Conservation (phyloP, 2,888 invertebrate species). For the Callimorpha dominula region DNA sequence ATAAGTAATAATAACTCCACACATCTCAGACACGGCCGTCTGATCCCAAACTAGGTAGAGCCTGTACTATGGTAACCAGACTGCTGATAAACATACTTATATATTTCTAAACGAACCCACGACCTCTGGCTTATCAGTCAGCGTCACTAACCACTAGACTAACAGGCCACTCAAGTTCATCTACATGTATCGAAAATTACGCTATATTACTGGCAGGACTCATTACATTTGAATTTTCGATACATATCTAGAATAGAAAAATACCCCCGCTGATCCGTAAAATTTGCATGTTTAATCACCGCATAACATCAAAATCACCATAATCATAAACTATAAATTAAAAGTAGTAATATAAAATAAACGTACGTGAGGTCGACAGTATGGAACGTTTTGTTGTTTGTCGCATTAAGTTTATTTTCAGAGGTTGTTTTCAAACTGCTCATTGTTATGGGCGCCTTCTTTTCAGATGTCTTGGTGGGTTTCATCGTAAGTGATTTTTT, state of each 20-base stretch:
- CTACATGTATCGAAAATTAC: too few species aligned
- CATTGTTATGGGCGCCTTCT: not conserved
- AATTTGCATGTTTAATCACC: not conserved
- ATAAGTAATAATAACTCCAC: too few species aligned
- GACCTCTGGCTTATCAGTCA: too few species aligned
- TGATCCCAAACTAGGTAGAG: too few species aligned
- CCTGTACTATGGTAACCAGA: too few species aligned
- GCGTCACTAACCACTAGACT: too few species aligned
- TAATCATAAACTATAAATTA: not conserved
- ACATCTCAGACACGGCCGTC: too few species aligned
- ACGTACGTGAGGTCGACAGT: slow-evolving; percentile 44
- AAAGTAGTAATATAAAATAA: not conserved
- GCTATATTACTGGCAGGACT: too few species aligned
- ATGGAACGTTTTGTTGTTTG: not conserved
- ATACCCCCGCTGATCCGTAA: not conserved
- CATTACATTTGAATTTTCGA: not conserved
- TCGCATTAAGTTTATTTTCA: not conserved
- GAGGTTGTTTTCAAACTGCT: slow-evolving; percentile 4
- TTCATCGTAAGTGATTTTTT: not conserved
- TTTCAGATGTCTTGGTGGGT: not conserved
- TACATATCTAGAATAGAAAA: not conserved
- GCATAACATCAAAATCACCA: not conserved
- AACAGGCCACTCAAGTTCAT: too few species aligned
- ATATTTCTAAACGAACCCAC: too few species aligned
- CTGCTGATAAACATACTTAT: too few species aligned